Evolutionary conservation across 2,888 invertebrate species (phyloP).

Genomic region (Esperia sulphurella): DNA sequence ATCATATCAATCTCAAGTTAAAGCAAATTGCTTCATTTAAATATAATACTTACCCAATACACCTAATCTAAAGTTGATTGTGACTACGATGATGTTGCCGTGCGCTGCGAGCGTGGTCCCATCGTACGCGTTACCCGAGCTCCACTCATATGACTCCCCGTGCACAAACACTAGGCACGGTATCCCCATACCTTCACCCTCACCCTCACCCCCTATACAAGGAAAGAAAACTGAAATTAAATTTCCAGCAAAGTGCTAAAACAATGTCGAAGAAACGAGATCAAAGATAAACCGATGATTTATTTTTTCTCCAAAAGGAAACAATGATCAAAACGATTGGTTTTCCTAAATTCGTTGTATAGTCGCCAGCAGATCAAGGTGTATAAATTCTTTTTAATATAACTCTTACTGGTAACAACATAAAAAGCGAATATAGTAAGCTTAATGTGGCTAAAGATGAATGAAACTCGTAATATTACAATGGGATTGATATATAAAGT

Average conservation of each 20-base stretch:
- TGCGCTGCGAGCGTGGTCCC: conserved; percentile 96
- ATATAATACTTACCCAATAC: conserved; percentile 84
- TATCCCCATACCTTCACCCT: conserved; percentile 64
- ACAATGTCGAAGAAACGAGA: not conserved
- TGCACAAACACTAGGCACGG: conserved; percentile 94
- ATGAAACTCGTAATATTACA: not conserved
- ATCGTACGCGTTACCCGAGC: conserved; percentile 98
- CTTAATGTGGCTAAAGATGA: too few species aligned
- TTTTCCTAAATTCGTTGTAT: not conserved
- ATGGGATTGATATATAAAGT: not conserved
- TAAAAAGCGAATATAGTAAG: too few species aligned
- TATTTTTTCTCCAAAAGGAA: not conserved
- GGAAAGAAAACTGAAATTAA: conserved; percentile 1
- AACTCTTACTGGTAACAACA: not conserved
- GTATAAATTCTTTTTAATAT: not conserved
- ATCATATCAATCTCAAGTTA: too few species aligned
- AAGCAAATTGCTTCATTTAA: too few species aligned
- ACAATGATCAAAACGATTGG: not conserved
- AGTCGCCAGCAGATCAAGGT: too few species aligned
- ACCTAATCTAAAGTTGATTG: conserved; percentile 94
- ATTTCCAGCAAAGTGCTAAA: not conserved
- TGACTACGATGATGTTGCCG: conserved; percentile 93
- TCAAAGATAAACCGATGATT: conserved; percentile 5
- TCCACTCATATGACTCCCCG: conserved; percentile 98
- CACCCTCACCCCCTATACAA: conserved; percentile 37